These are phyloP conservation scores for Ceriagrion tenellum DNA, from an alignment of 2,888 invertebrate genomes.

Conservation along the genomic window DNA sequence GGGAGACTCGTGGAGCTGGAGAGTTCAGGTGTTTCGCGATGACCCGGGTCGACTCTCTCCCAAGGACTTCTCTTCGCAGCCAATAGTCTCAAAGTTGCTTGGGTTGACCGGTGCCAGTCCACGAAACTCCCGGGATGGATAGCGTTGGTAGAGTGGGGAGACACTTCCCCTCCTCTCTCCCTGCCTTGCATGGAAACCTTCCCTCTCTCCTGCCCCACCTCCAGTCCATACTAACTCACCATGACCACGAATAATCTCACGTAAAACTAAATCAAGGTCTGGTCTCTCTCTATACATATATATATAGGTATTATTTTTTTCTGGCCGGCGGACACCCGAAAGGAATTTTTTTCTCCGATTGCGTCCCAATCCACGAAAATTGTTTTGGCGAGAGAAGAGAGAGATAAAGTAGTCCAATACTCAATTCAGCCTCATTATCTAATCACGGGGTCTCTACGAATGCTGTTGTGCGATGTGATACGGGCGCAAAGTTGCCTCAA, in stretches of 20 bases:
- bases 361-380: background rate
- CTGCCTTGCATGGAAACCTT: background rate
- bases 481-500: background rate
- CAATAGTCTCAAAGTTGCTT: background rate
- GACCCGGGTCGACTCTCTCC: background rate
- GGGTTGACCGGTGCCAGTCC: background rate
- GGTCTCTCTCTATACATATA: background rate
- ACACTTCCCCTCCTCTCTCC: background rate
- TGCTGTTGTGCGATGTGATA: background rate
- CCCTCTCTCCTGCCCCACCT: background rate
- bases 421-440: background rate
- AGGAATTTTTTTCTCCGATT: background rate
- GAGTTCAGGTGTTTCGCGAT: background rate
- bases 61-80: background rate
- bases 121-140: background rate
- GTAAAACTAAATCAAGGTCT: background rate
- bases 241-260: slow-evolving; percentile 36
- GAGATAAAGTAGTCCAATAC: background rate
- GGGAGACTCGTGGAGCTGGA: no score
- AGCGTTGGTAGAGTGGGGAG: background rate
- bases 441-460: background rate
- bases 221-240: background rate
- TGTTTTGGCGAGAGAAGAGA: background rate
- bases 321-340: background rate
- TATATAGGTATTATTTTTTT: background rate